phyloP scores from a whole-genome alignment of 1,140 invertebrate species.

The Drosophila bocqueti region DNA sequence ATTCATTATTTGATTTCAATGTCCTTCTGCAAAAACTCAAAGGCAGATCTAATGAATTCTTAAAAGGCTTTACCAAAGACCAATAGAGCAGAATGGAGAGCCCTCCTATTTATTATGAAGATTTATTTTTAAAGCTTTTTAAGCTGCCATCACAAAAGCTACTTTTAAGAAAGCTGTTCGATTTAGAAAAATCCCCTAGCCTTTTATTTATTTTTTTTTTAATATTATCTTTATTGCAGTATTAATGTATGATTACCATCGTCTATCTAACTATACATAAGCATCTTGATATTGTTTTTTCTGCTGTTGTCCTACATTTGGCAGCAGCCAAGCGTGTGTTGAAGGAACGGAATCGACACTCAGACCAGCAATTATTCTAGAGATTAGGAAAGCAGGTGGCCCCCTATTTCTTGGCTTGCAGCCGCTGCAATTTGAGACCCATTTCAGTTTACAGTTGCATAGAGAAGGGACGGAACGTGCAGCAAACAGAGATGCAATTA shows the following conservation, averaged over 20 bases:
- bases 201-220: too few relatives aligned
- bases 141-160: too few relatives aligned
- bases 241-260: background rate
- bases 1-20: slow-evolving; percentile 25
- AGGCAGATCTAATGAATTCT: slow-evolving; percentile 32
- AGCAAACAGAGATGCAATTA: slow-evolving; percentile 64
- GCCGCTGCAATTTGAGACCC: slow-evolving; percentile 66
- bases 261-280: slow-evolving; percentile 19
- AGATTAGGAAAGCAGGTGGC: slow-evolving; percentile 53
- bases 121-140: background rate
- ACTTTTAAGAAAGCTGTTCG: background rate
- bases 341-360: background rate
- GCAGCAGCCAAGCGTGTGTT: slow-evolving; percentile 46
- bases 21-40: slow-evolving; percentile 7
- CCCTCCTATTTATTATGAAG: too few relatives aligned
- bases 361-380: background rate
- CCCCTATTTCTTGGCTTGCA: slow-evolving; percentile 49
- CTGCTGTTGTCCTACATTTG: slow-evolving; percentile 20
- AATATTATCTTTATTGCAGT: too few relatives aligned
- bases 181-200: background rate
- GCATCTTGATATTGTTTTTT: background rate
- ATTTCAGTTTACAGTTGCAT: slow-evolving; percentile 68
- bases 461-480: slow-evolving; percentile 28
- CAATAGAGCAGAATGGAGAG: background rate
- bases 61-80: slow-evolving; percentile 20